Conservation (phyloP, 2,113 vertebrate species). For the Tenebrosternarchus preto region DNA sequence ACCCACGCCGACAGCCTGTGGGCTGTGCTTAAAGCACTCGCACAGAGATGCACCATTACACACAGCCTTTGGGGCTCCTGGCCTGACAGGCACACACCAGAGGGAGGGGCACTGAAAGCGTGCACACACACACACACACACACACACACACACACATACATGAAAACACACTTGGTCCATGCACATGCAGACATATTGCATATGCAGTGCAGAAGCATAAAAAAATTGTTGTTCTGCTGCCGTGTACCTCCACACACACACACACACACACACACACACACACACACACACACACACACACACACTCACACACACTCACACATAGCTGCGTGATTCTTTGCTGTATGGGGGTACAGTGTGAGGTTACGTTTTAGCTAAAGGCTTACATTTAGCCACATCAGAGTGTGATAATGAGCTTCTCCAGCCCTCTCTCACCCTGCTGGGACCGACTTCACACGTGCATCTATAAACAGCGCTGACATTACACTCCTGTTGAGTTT, state of each 20-base stretch:
- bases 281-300: not conserved
- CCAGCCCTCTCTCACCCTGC: not conserved
- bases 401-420: constrained; percentile 39
- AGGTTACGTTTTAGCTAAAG: constrained; percentile 44
- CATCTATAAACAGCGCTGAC: not conserved
- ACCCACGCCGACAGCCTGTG: constrained; percentile 36
- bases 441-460: constrained; percentile 19
- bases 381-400: constrained; percentile 34
- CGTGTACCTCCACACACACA: not conserved
- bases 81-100: constrained; percentile 51
- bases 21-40: constrained; percentile 52
- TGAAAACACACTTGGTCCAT: not conserved
- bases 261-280: not conserved
- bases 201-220: not conserved
- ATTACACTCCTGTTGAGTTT: not conserved
- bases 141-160: not conserved
- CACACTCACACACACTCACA: not conserved
- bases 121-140: not conserved
- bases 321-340: constrained; percentile 13
- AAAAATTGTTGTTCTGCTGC: too few relatives aligned
- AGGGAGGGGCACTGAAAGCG: not conserved
- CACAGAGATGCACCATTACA: constrained; percentile 59
- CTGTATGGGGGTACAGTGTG: constrained; percentile 28
- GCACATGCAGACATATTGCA: not conserved
- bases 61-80: constrained; percentile 33